Conservation (phyloP, 2,113 vertebrate genomes). For the Cottus gobio region DNA sequence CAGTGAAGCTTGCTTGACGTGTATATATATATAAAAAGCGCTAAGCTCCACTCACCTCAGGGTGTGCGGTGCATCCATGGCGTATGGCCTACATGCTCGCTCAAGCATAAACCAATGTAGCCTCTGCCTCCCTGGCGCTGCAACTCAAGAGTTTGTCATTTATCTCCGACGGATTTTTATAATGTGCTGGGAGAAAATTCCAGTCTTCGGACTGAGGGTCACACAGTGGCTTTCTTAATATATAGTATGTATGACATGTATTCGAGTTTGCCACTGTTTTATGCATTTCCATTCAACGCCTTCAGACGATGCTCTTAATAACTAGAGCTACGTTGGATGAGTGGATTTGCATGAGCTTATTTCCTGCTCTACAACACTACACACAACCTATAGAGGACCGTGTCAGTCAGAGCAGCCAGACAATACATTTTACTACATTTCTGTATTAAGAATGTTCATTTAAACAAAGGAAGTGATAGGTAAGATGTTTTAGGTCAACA, state of each 20-base stretch:
- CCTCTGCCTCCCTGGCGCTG: slow-evolving; percentile 62
- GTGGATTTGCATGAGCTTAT: slow-evolving; percentile 6
- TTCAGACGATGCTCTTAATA: not conserved
- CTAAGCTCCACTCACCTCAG: slow-evolving; percentile 74
- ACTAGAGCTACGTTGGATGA: not conserved
- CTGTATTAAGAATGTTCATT: not conserved
- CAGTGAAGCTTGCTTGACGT: slow-evolving; percentile 74
- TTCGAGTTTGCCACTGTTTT: slow-evolving; percentile 13
- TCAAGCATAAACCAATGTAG: slow-evolving; percentile 77
- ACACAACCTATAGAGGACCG: not conserved
- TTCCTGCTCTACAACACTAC: not conserved
- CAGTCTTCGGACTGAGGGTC: slow-evolving; percentile 32
- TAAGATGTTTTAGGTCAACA: slow-evolving; percentile 4
- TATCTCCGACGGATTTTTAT: slow-evolving; percentile 69
- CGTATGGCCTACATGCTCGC: slow-evolving; percentile 84
- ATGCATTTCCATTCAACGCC: slow-evolving; percentile 8
- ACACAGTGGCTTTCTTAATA: slow-evolving; percentile 10
- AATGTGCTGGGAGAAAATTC: slow-evolving; percentile 55
- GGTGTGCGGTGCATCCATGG: slow-evolving; percentile 76
- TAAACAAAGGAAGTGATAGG: not conserved
- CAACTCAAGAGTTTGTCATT: slow-evolving; percentile 70
- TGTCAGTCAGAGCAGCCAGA: not conserved
- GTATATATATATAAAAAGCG: slow-evolving; percentile 53
- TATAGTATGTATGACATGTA: slow-evolving; percentile 18
- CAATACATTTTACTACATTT: not conserved